Evolutionary conservation across 1,140 invertebrate species (phyloP).

Genomic region (Drosophila nigrodunni): DNA sequence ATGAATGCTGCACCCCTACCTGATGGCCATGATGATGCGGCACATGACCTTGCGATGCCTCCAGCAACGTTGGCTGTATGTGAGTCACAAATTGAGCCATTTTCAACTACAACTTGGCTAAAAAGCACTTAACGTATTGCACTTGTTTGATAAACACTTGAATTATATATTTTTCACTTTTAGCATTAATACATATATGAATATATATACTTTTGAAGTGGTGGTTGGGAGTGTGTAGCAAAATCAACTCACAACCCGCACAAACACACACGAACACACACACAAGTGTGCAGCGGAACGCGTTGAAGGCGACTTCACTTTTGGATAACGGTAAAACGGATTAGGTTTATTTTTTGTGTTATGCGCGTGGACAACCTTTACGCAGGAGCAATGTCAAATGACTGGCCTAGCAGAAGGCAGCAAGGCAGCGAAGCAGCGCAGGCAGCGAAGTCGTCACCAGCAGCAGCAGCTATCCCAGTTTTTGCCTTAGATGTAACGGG

Average conservation of each 20-base stretch:
- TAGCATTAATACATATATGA: conserved; percentile 20
- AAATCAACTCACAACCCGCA: conserved; percentile 31
- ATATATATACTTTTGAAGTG: conserved; percentile 58
- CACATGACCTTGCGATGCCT: conserved; percentile 86
- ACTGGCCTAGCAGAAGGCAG: conserved; percentile 65
- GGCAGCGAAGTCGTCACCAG: too few relatives aligned
- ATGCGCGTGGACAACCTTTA: conserved; percentile 80
- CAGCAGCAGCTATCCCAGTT: conserved; percentile 71
- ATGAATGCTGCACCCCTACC: conserved; percentile 80
- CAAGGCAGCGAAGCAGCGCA: conserved; percentile 12
- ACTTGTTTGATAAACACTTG: conserved; percentile 62
- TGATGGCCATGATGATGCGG: conserved; percentile 84
- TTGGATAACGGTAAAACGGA: conserved; percentile 35
- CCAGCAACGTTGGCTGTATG: conserved; percentile 86
- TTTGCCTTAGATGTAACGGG: conserved; percentile 70
- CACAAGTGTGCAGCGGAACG: conserved; percentile 47
- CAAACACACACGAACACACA: conserved; percentile 2
- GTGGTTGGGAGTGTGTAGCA: conserved; percentile 48
- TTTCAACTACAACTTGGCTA: conserved; percentile 25
- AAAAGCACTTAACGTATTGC: conserved; percentile 46
- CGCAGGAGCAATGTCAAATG: conserved; percentile 83
- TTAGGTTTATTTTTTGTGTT: conserved; percentile 27
- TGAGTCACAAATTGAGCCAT: conserved; percentile 87
- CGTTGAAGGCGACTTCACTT: conserved; percentile 23
- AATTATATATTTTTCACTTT: conserved; percentile 44